Conservation (phyloP, 2,797 vertebrate genomes). For the Gadopsis bispinosus region DNA sequence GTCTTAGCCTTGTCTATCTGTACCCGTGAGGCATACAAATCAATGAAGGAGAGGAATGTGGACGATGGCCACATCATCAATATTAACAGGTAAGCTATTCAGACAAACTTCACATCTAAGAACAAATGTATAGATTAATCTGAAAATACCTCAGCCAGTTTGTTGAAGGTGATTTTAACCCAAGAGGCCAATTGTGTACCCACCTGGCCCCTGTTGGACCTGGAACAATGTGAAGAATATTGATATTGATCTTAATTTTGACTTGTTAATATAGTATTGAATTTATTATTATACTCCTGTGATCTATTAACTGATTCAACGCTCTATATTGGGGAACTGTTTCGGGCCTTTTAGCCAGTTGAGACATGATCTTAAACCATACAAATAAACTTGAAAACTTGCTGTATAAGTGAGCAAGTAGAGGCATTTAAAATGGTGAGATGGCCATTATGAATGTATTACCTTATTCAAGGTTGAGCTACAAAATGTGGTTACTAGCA, state of each 20-base stretch:
- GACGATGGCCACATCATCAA: conserved; percentile 98
- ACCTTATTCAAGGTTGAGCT: not conserved
- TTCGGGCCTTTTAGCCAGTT: not conserved
- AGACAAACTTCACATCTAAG: conserved; percentile 6
- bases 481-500: not conserved
- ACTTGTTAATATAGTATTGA: not conserved
- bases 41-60: conserved; percentile 94
- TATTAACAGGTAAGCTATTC: conserved; percentile 91
- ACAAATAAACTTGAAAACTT: not conserved
- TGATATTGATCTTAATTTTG: not conserved
- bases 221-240: conserved; percentile 3
- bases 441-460: not conserved
- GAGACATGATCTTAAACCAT: not conserved
- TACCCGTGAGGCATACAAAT: conserved; percentile 94
- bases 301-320: not conserved
- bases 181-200: not conserved
- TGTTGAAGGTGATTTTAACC: conserved; percentile 26
- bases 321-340: not conserved
- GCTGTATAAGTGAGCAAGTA: not conserved
- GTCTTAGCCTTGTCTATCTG: conserved; percentile 96
- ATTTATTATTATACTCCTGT: not conserved
- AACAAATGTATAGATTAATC: conserved; percentile 15
- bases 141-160: conserved; percentile 16
- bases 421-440: conserved; percentile 1
- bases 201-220: conserved; percentile 12